These are phyloP conservation scores for Ophion ventricosus DNA, from an alignment of 2,888 invertebrate genomes.

Conservation along the genomic window DNA sequence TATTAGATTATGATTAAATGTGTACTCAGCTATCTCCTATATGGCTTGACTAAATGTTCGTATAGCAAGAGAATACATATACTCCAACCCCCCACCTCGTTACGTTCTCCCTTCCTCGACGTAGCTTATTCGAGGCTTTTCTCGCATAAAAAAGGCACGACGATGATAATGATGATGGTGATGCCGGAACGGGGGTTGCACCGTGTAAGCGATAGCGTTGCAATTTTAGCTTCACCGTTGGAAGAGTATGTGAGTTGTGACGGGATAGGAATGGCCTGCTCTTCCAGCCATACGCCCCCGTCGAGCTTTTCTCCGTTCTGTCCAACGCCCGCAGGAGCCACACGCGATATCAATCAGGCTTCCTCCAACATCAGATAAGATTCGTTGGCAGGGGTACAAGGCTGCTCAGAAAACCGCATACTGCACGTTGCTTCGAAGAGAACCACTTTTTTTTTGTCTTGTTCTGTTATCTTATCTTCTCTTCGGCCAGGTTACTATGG, in stretches of 20 bases:
- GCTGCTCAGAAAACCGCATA: slow-evolving; percentile 76
- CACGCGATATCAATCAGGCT: slow-evolving; percentile 78
- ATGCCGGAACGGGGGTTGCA: slow-evolving; percentile 39
- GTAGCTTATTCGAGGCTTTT: slow-evolving; percentile 64
- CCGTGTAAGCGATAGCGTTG: slow-evolving; percentile 44
- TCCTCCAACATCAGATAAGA: slow-evolving; percentile 80
- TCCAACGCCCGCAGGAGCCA: slow-evolving; percentile 54
- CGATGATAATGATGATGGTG: slow-evolving; percentile 42
- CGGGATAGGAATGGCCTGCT: slow-evolving; percentile 17
- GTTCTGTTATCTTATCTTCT: slow-evolving; percentile 3
- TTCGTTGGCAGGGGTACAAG: slow-evolving; percentile 70
- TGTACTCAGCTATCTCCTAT: slow-evolving; percentile 78
- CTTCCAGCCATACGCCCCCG: slow-evolving; percentile 21
- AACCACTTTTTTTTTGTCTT: slow-evolving; percentile 6
- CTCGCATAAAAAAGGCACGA: slow-evolving; percentile 51
- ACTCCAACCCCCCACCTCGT: slow-evolving; percentile 50
- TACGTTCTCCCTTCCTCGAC: slow-evolving; percentile 29
- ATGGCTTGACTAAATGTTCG: slow-evolving; percentile 78
- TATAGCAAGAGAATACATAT: slow-evolving; percentile 60
- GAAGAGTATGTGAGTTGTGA: neutral
- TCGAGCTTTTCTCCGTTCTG: slow-evolving; percentile 48
- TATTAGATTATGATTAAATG: slow-evolving; percentile 84
- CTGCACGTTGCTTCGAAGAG: slow-evolving; percentile 44
- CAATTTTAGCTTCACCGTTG: slow-evolving; percentile 36
- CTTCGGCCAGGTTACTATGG: neutral